Conservation (phyloP, 2,888 invertebrate species). For the Chydorus sphaericus region DNA sequence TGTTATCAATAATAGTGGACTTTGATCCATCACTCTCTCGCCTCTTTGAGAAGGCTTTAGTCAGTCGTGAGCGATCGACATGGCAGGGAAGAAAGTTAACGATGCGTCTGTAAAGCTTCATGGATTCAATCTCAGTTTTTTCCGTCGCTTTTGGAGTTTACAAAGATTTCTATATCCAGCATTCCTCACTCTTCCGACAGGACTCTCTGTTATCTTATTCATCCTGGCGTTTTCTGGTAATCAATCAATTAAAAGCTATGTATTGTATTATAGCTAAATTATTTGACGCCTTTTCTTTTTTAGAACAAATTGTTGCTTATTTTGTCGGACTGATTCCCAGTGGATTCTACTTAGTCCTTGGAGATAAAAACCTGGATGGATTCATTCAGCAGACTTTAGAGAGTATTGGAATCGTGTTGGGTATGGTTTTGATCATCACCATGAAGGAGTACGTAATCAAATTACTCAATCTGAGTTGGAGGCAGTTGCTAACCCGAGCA, state of each 20-base stretch:
- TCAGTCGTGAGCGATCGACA: too few species aligned
- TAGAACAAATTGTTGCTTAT: constrained; percentile 38
- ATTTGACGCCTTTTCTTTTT: constrained; percentile 18
- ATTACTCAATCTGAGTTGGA: constrained; percentile 34
- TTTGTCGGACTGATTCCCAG: constrained; percentile 38
- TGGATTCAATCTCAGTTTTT: constrained; percentile 16
- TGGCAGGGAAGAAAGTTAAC: too few species aligned
- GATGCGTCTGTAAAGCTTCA: too few species aligned
- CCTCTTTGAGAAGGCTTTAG: too few species aligned
- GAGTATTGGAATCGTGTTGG: constrained; percentile 22
- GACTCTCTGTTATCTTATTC: constrained; percentile 17
- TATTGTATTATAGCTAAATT: too few species aligned
- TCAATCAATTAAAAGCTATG: too few species aligned
- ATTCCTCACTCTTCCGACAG: constrained; percentile 17
- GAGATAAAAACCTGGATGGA: constrained; percentile 29
- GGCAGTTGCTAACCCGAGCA: constrained; percentile 30
- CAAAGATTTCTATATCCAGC: constrained; percentile 19
- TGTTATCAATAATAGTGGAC: too few species aligned
- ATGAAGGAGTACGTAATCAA: constrained; percentile 29
- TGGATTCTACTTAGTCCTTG: constrained; percentile 35
- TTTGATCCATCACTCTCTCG: too few species aligned
- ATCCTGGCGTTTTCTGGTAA: constrained; percentile 18
- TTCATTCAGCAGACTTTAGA: constrained; percentile 27
- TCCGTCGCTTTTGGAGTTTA: constrained; percentile 20
- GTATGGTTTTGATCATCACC: constrained; percentile 29